Conservation (phyloP, 2,797 vertebrate species). For the Muraenolepis orangiensis region DNA sequence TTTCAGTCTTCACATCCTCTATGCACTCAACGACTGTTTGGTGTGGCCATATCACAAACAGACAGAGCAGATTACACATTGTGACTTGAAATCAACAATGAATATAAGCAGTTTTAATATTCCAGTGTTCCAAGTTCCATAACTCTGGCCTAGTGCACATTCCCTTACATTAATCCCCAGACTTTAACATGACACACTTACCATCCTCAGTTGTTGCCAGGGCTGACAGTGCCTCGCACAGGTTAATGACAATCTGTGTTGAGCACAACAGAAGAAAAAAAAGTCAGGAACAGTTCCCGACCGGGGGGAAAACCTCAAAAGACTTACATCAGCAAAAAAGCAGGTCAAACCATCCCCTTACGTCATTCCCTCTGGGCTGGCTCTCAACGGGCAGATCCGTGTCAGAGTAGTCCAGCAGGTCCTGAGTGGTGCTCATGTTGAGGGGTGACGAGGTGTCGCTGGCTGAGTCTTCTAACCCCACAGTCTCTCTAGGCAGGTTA, state of each 20-base stretch:
- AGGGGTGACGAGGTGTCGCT: constrained; percentile 11
- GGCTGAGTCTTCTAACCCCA: neutral
- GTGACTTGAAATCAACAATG: neutral
- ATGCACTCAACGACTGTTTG: neutral
- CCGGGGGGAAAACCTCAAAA: neutral
- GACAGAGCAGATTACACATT: neutral
- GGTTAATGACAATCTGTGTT: constrained; percentile 71
- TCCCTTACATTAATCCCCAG: constrained; percentile 9
- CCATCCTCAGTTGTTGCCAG: constrained; percentile 45
- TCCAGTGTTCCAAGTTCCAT: too few species aligned
- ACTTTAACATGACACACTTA: constrained; percentile 29
- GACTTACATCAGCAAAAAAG: neutral
- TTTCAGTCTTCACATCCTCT: neutral
- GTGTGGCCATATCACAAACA: neutral
- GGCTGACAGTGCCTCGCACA: constrained; percentile 70
- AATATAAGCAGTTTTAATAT: neutral
- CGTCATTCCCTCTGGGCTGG: constrained; percentile 60
- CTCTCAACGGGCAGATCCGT: constrained; percentile 47
- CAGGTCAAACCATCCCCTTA: constrained; percentile 42
- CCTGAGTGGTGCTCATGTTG: constrained; percentile 61
- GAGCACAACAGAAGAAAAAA: neutral
- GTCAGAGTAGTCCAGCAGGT: constrained; percentile 65
- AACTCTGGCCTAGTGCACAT: neutral
- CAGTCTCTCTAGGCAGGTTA: constrained; percentile 9
- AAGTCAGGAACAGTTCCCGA: neutral